A percentile compares a stretch with the other conserved stretches of the same genome.
phyloP scores from a whole-genome alignment of 2,113 vertebrate species.

The Nettapus auritus region DNA sequence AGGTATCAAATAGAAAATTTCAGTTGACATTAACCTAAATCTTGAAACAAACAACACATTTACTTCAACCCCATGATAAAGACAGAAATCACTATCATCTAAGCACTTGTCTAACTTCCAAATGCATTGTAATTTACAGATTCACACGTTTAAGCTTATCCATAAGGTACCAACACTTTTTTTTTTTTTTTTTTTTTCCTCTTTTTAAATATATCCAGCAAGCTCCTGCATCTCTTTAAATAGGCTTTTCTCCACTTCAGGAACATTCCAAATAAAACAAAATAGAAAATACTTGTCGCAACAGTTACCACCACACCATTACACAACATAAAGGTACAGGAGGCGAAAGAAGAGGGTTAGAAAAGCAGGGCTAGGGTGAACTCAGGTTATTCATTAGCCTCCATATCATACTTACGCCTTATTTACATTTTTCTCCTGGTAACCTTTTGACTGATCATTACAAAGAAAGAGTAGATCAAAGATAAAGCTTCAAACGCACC shows the following conservation, averaged over 20 bases:
- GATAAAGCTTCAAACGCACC: neutral
- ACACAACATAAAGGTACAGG: neutral
- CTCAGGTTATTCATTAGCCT: neutral
- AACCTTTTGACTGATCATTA: neutral
- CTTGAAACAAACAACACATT: neutral
- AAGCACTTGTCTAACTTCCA: neutral
- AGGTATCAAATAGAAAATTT: neutral
- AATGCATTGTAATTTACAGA: neutral
- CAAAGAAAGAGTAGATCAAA: neutral
- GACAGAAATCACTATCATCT: neutral
- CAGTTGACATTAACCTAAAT: neutral
- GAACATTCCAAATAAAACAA: neutral
- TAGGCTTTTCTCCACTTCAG: neutral
- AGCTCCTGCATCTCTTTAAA: neutral
- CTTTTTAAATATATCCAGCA: neutral
- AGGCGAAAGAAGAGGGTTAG: neutral
- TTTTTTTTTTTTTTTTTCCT: too few species aligned
- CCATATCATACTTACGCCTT: neutral
- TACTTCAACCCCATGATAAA: neutral
- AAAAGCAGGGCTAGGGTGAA: neutral
- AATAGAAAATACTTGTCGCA: neutral
- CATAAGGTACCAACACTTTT: neutral
- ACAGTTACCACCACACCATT: neutral
- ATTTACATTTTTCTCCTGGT: neutral
- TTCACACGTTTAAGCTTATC: neutral